phyloP scores from a whole-genome alignment of 1,140 invertebrate genomes.

The Hycleus phaleratus region DNA sequence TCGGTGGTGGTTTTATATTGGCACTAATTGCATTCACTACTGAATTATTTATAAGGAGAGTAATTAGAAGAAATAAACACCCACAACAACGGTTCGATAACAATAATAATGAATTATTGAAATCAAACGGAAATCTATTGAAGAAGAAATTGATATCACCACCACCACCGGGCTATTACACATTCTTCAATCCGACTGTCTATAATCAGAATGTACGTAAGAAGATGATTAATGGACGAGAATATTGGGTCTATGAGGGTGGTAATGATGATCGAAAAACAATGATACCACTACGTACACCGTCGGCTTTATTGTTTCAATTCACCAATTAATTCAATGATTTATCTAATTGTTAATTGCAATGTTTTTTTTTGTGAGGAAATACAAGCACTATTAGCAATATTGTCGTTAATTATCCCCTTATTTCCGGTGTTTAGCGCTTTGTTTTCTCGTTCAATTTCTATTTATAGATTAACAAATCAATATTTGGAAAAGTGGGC shows the following conservation, averaged over 20 bases:
- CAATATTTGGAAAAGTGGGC: no score
- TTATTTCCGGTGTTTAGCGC: no score
- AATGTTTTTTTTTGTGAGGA: no score
- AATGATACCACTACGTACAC: constrained; percentile 59
- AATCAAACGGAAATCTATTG: neutral
- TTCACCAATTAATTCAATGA: constrained; percentile 35
- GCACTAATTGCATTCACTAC: constrained; percentile 53
- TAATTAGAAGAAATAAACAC: constrained; percentile 1
- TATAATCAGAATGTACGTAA: constrained; percentile 45
- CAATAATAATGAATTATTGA: neutral
- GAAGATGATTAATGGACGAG: constrained; percentile 61
- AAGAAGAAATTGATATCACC: constrained; percentile 17
- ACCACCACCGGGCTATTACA: constrained; percentile 51
- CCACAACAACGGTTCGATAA: constrained; percentile 1
- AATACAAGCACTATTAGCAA: no score
- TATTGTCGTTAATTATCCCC: no score
- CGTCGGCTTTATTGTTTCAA: constrained; percentile 65
- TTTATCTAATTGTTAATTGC: no score
- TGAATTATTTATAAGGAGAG: constrained; percentile 45
- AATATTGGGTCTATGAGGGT: constrained; percentile 59
- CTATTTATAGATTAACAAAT: no score
- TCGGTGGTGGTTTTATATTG: constrained; percentile 54
- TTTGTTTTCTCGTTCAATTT: no score
- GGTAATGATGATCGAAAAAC: constrained; percentile 48
- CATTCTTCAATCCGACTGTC: constrained; percentile 41